Evolutionary conservation across 2,888 invertebrate species (phyloP).

Genomic region (Polyommatus iphigenia): DNA sequence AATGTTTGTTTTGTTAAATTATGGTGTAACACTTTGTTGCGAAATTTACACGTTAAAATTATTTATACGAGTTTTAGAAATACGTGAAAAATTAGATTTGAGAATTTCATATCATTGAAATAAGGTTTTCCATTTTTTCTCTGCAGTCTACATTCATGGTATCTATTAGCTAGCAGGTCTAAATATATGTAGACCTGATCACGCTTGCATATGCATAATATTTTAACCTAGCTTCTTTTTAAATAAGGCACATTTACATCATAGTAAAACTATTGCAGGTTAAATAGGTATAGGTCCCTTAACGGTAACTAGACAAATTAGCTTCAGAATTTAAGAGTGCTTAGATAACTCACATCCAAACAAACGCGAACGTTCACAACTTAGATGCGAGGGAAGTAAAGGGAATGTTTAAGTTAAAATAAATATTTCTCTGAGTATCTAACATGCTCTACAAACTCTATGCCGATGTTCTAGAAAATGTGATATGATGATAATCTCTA

Average conservation of each 20-base stretch:
- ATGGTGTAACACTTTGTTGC: neutral
- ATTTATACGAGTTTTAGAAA: too few relatives aligned
- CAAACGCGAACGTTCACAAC: neutral
- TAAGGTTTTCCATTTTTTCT: too few relatives aligned
- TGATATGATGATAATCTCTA: neutral
- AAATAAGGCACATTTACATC: neutral
- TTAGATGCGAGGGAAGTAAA: neutral
- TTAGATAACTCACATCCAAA: conserved; percentile 2
- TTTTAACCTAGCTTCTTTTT: too few relatives aligned
- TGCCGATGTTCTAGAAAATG: neutral
- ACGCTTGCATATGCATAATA: too few relatives aligned
- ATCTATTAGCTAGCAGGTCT: too few relatives aligned
- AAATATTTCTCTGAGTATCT: neutral
- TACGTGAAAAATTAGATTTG: too few relatives aligned
- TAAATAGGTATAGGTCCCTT: neutral
- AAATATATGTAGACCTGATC: too few relatives aligned
- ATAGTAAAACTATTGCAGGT: neutral
- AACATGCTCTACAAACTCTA: neutral
- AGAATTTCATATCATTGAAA: too few relatives aligned
- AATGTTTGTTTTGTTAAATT: neutral
- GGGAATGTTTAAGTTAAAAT: neutral
- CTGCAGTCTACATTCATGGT: too few relatives aligned
- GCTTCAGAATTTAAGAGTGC: neutral
- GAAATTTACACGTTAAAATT: neutral
- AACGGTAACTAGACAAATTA: conserved; percentile 6